phyloP scores from a whole-genome alignment of 2,888 invertebrate species.

The Lepidochitona cinerea region DNA sequence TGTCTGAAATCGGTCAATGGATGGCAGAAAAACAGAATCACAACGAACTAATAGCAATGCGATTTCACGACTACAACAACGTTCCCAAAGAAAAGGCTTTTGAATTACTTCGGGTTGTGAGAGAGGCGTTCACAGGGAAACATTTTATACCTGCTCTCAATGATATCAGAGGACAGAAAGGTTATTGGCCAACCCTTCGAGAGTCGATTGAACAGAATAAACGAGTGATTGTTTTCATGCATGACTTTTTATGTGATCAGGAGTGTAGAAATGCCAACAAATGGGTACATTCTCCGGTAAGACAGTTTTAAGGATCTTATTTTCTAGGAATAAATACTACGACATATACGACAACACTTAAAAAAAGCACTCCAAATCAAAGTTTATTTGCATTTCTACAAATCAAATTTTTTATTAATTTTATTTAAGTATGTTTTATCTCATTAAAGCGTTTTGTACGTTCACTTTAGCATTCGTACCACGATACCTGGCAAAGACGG shows the following conservation, averaged over 20 bases:
- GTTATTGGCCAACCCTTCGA: background rate
- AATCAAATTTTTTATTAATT: too few species aligned
- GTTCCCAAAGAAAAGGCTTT: background rate
- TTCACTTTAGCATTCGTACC: background rate
- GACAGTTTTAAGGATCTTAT: too few species aligned
- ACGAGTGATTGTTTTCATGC: background rate
- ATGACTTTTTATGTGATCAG: background rate
- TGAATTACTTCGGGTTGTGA: background rate
- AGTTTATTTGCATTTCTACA: too few species aligned
- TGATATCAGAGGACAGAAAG: background rate
- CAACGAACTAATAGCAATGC: background rate
- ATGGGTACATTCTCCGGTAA: background rate
- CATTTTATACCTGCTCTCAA: background rate
- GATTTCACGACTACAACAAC: background rate
- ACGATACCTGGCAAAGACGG: background rate
- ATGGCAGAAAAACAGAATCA: background rate
- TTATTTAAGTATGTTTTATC: too few species aligned
- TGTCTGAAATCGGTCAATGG: too few species aligned
- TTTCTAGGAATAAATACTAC: too few species aligned
- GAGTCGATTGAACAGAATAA: background rate
- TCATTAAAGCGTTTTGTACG: too few species aligned
- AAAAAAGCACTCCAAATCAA: too few species aligned
- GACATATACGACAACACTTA: too few species aligned
- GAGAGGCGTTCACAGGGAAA: background rate
- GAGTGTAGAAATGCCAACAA: background rate